Evolutionary conservation across 2,797 vertebrate species (phyloP), one percentile per base, ranked within the genome.

Genomic region (Myioborus miniatus): DNA sequence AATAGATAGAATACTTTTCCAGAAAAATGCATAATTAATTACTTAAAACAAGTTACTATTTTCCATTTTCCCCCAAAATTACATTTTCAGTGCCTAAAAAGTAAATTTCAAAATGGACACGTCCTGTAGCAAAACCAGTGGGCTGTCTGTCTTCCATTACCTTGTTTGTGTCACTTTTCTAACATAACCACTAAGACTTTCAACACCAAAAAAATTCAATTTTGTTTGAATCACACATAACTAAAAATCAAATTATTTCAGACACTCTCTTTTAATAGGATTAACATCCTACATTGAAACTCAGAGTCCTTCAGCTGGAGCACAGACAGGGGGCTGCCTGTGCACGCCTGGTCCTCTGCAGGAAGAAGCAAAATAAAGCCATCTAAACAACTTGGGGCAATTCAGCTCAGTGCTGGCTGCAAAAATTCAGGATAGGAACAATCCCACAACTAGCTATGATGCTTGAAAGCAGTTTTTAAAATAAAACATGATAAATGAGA

Each of bases 161-260:
- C 7, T 39, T 32, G 12, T 65, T 81, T 56, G 16, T 9, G 9
- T 39, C 6, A 13, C 9, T 46, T 77, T 77, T 81, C 34, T 15
- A 34, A 47, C 15, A 64, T 24, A 56, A 87, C 23, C 23, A n/a
- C 12, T 30, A 69, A 49, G 29, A 71, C 3, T 46, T 68, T 1
- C 1, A 47, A 58, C 37, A n/a, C 11, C 26, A 59, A 65, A 37
- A 72, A 50, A 72, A 17, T 4, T 32, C 3, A 2, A 7, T 71
- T 64, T 59, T 58, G 4, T 26, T 83, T 71, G 32, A 87, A 56
- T 19, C 37, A 62, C 3, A 5, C 24, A 58, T 36, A 56, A 34
- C 21, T 88, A 78, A 93, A 75, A 75, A 68, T 53, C 27, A 64
- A 21, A 67, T 59, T 44, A 71, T 88, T 93, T 90, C 69, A 84